Conservation (phyloP, 2,113 vertebrate species). For the Caloenas nicobarica region DNA sequence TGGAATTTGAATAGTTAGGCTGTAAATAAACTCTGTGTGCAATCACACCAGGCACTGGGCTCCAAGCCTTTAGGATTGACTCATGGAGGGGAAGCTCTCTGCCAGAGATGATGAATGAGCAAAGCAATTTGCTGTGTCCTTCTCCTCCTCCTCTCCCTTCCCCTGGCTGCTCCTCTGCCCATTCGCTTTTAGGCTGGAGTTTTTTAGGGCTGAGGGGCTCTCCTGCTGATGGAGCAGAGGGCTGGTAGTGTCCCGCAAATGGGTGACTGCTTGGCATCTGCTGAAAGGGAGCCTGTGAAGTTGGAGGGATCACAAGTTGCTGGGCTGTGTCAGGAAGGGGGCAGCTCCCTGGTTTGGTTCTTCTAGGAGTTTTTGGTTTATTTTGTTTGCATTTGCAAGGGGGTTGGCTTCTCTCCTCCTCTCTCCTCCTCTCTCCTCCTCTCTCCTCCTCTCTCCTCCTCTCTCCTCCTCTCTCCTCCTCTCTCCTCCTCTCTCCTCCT, state of each 20-base stretch:
- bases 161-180: background rate
- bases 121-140: background rate
- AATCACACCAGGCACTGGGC: background rate
- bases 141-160: background rate
- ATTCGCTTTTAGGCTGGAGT: background rate
- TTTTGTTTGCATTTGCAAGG: background rate
- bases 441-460: background rate
- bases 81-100: background rate
- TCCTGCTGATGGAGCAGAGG: background rate
- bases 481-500: background rate
- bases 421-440: background rate
- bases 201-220: background rate
- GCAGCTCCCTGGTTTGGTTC: background rate
- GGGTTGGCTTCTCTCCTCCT: background rate
- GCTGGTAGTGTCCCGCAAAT: background rate
- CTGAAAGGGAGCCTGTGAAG: accelerated
- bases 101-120: background rate
- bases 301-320: background rate
- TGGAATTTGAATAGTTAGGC: background rate
- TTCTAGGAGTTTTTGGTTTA: background rate
- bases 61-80: background rate
- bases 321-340: background rate
- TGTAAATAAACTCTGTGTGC: background rate
- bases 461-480: background rate
- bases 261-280: background rate